These are phyloP conservation scores for Tinea semifulvella DNA, from an alignment of 2,888 invertebrate species.

Conservation along the genomic window DNA sequence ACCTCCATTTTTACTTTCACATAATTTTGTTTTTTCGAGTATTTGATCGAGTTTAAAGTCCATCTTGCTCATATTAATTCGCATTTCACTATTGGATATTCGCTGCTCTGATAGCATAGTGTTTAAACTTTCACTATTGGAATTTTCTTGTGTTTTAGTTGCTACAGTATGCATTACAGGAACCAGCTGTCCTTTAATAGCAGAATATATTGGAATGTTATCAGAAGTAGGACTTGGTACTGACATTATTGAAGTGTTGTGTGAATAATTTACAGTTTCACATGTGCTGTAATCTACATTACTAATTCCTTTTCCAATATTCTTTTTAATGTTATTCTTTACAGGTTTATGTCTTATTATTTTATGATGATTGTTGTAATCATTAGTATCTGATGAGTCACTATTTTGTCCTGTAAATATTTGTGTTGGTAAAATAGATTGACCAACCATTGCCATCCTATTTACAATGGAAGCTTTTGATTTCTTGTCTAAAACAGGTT, in stretches of 20 bases:
- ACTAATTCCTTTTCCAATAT: slow-evolving; percentile 24
- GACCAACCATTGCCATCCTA: slow-evolving; percentile 55
- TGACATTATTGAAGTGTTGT: background rate
- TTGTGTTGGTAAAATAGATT: slow-evolving; percentile 44
- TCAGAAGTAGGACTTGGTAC: slow-evolving; percentile 18
- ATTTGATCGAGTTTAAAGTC: slow-evolving; percentile 45
- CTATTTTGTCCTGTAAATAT: slow-evolving; percentile 32
- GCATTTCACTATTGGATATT: slow-evolving; percentile 46
- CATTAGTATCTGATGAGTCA: slow-evolving; percentile 46
- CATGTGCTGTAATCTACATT: slow-evolving; percentile 20
- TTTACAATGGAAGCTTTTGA: slow-evolving; percentile 47
- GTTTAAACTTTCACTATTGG: background rate
- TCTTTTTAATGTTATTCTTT: slow-evolving; percentile 30
- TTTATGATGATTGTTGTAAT: slow-evolving; percentile 29
- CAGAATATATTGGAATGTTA: slow-evolving; percentile 22
- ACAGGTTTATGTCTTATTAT: slow-evolving; percentile 34
- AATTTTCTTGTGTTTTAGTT: background rate
- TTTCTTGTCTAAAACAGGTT: slow-evolving; percentile 38
- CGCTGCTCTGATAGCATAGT: slow-evolving; percentile 41
- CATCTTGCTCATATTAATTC: slow-evolving; percentile 47
- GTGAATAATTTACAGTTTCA: background rate
- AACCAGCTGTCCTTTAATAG: slow-evolving; percentile 31
- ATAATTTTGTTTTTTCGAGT: slow-evolving; percentile 32
- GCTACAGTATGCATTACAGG: slow-evolving; percentile 30
- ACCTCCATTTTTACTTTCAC: slow-evolving; percentile 25